Conservation (phyloP, 2,888 invertebrate genomes). For the Andricus curvator region DNA sequence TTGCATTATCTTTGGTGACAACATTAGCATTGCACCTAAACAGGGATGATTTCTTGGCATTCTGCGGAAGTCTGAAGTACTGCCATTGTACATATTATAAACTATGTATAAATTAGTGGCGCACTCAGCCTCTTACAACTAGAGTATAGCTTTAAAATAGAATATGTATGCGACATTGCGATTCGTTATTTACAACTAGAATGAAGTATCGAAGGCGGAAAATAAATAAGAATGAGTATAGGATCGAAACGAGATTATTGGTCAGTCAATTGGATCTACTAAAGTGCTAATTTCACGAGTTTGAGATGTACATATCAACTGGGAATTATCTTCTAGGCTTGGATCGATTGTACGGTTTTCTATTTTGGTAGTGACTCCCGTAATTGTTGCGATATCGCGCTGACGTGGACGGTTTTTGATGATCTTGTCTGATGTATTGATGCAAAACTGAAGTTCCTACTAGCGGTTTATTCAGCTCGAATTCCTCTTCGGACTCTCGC, state of each 20-base stretch:
- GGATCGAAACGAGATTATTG: constrained; percentile 6
- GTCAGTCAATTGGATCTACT: neutral
- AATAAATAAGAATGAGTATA: constrained; percentile 15
- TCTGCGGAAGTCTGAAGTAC: neutral
- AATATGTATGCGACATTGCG: neutral
- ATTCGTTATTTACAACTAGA: constrained; percentile 6
- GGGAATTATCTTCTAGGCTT: constrained; percentile 74
- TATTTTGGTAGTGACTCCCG: constrained; percentile 67
- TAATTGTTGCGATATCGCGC: constrained; percentile 66
- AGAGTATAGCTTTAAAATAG: constrained; percentile 24
- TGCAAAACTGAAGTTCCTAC: constrained; percentile 85
- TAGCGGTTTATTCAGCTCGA: constrained; percentile 86
- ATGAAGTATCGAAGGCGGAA: neutral
- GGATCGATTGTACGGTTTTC: constrained; percentile 73
- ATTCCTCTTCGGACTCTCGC: constrained; percentile 85
- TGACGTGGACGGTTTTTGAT: constrained; percentile 75
- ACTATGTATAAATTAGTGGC: constrained; percentile 56
- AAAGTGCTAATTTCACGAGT: neutral
- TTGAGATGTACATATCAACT: constrained; percentile 52
- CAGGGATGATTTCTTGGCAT: constrained; percentile 54
- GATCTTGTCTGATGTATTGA: constrained; percentile 82
- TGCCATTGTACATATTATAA: constrained; percentile 50
- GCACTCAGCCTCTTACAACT: constrained; percentile 39
- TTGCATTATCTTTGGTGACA: constrained; percentile 46
- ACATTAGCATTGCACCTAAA: constrained; percentile 44